Evolutionary conservation across 2,888 invertebrate species (phyloP).

Genomic region (Zygogramma bicolorata): DNA sequence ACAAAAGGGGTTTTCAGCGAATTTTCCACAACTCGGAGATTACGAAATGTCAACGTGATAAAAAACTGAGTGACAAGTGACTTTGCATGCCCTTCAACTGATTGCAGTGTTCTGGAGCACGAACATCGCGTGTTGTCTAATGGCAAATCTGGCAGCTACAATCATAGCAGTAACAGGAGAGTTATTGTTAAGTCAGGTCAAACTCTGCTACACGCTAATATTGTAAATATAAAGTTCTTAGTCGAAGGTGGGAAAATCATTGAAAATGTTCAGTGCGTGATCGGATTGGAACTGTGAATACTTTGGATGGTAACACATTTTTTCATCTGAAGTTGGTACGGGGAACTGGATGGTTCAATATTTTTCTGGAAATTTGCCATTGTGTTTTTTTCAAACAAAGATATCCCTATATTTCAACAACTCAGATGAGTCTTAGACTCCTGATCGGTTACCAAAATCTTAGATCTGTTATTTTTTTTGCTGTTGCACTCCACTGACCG

Average conservation of each 20-base stretch:
- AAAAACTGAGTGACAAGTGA: constrained; percentile 57
- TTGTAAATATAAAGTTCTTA: constrained; percentile 20
- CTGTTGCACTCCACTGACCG: too few relatives aligned
- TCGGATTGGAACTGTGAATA: background rate
- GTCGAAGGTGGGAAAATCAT: background rate
- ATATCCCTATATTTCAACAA: too few relatives aligned
- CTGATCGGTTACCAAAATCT: too few relatives aligned
- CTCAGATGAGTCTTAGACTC: too few relatives aligned
- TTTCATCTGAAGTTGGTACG: too few relatives aligned
- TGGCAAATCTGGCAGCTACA: constrained; percentile 61
- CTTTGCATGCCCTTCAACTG: constrained; percentile 60
- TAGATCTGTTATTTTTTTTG: too few relatives aligned
- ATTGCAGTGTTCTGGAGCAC: constrained; percentile 53
- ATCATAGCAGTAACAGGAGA: constrained; percentile 57
- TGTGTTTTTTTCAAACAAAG: too few relatives aligned
- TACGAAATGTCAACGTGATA: constrained; percentile 17
- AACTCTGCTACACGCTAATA: constrained; percentile 54
- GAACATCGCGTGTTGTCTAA: constrained; percentile 60
- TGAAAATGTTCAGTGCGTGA: background rate
- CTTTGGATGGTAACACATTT: too few relatives aligned
- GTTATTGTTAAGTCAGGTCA: constrained; percentile 61
- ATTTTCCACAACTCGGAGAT: background rate
- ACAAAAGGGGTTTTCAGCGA: background rate
- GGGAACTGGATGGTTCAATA: too few relatives aligned
- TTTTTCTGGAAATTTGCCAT: too few relatives aligned